Base-by-base conservation (phyloP, 2,113 vertebrate genomes). In the Bubo bubo region DNA sequence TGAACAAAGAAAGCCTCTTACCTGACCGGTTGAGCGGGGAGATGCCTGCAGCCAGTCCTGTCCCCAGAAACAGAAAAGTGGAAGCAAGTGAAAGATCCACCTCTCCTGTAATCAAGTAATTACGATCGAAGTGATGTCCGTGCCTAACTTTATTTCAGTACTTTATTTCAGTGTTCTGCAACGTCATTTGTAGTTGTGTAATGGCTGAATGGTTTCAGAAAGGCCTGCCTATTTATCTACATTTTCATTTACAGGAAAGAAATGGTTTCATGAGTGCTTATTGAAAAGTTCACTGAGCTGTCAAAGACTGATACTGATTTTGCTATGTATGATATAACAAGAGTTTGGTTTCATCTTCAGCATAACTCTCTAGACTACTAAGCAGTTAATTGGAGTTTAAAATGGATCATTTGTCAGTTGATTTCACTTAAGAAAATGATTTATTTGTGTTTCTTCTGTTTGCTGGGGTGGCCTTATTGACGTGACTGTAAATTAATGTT, bases 1-100 rank as follows among this genome's bases (percentile, higher is more conserved):
- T 99, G 94, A 98, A 98, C 96, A 99, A 98, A 96, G 99, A 99
- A 63, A 98, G 97, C 27, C 98, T 98, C 93, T 97, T 99, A 56
- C 98, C 98, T 20, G 99, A 99, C 76, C 98, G 99, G 28, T 86
- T 99, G 91, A 99, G 98, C 14, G 98, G 98, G 56, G 99, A 99
- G 96, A 98, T 98, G 97, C 98, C 98, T 64, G 95, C 97, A 16
- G 93, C 97, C 56, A 97, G 96, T 72, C 98, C 97, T 37, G 93
- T 98, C 88, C 96, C 98, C 73, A 98, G 98, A 64, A 97, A 88
- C 94, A 98, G 97, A 90, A 98, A 97, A 91, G 79, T 75, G 71
- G 98, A 99, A 90, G 35, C 95, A 55, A 98, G 64, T 88, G 98
- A 98, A 94, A 97, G 95, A 91, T 93, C 97, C 63, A 89, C 94